Conservation (phyloP, 2,888 invertebrate species). For the Ditylenchus weischeri region DNA sequence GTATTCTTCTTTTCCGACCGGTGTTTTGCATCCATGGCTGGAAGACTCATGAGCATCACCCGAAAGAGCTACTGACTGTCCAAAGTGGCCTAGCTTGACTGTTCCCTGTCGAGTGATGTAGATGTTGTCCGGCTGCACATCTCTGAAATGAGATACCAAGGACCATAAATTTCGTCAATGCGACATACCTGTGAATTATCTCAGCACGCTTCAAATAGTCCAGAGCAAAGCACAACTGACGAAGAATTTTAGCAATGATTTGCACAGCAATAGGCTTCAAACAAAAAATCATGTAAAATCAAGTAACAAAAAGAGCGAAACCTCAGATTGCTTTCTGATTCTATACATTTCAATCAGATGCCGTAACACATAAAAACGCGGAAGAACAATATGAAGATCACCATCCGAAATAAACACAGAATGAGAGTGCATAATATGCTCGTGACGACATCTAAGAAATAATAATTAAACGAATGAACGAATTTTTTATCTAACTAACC, state of each 20-base stretch:
- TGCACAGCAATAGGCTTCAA: slow-evolving; percentile 37
- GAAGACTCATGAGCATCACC: slow-evolving; percentile 12
- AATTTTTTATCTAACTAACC: slow-evolving; percentile 17
- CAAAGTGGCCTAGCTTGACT: slow-evolving; percentile 43
- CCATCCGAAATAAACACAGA: slow-evolving; percentile 30
- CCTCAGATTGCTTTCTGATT: slow-evolving; percentile 20
- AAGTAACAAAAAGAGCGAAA: too few relatives aligned
- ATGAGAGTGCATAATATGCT: slow-evolving; percentile 40
- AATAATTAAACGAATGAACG: neutral
- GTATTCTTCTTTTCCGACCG: slow-evolving; percentile 40
- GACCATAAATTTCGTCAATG: neutral
- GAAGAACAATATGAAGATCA: slow-evolving; percentile 39
- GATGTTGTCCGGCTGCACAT: slow-evolving; percentile 38
- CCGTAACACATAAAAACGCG: slow-evolving; percentile 35
- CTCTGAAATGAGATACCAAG: slow-evolving; percentile 19
- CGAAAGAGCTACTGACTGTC: slow-evolving; percentile 22
- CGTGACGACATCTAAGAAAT: slow-evolving; percentile 37
- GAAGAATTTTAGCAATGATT: slow-evolving; percentile 41
- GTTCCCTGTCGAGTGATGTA: slow-evolving; percentile 43
- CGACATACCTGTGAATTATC: slow-evolving; percentile 35
- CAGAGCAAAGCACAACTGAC: slow-evolving; percentile 39
- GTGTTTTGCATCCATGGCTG: slow-evolving; percentile 32
- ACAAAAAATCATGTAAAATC: too few relatives aligned
- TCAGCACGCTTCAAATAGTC: slow-evolving; percentile 32
- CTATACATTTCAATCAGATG: slow-evolving; percentile 33